Base-by-base conservation (phyloP, 2,797 vertebrate species). In the Sternarchorhynchus goeldii region DNA sequence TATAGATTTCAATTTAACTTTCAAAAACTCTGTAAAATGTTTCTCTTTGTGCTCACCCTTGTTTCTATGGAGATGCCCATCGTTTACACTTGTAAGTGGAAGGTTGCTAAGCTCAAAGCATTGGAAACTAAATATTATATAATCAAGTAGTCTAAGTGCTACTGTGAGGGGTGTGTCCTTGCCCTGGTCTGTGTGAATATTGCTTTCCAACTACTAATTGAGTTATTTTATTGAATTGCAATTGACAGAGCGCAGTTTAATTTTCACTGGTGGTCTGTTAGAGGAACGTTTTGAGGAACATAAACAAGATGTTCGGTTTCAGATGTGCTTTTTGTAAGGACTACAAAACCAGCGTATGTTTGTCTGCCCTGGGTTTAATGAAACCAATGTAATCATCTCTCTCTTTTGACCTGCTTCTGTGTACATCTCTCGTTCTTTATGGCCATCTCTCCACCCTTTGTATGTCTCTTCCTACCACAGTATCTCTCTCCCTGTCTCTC, bases 251-350 rank as follows among this genome's bases (percentile, higher is more conserved):
- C 2, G n/a, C 12, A 10, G 21, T 66, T 2, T 21, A 2, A n/a
- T 41, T 66, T 21, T 66, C 64, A 41, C 36, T 41, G 64, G 64
- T 41, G 36, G 36, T 45, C 64, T 66, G 36, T 66, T 66, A 20
- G 45, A 50, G 14, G 41, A 41, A 65, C 41, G 45, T 29, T 53
- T 68, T 66, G n/a, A 39, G 18, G 39, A 3, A 45, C 7, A 20
- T 39, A 36, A n/a, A 3, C 29, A 5, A 50, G 36, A 10, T 67
- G n/a, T 36, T 67, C 1, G 0, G 8, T 68, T 31, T 68, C 25
- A 45, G 53, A 21, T 41, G 66, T 53, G 36, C 20, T 68, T 68
- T 25, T 10, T 53, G 45, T 29, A 31, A 68, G 66, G 50, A 68
- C 39, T 29, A 53, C 10, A 68, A 68, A 50, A 31, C 4, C 5